A percentile compares a stretch with the other conserved stretches of the same genome.
These are phyloP conservation scores for Amitus sp. DNA, from an alignment of 2,888 invertebrate species.

Conservation along the genomic window DNA sequence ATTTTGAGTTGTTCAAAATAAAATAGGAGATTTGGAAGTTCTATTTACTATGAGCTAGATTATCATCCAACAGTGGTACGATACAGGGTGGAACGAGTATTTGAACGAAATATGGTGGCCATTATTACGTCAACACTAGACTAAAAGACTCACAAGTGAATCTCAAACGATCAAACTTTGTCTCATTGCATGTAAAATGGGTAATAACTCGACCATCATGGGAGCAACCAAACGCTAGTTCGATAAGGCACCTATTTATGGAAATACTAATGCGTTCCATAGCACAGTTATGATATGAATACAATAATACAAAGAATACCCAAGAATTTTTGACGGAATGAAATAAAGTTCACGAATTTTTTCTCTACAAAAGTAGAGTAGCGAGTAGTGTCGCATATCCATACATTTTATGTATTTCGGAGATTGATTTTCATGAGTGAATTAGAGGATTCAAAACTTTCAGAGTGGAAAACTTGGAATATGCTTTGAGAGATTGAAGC, in stretches of 20 bases:
- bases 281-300: no score
- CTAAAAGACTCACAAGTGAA: conserved; percentile 28
- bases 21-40: conserved; percentile 30
- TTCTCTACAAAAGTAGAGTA: no score
- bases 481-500: neutral
- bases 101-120: conserved; percentile 31
- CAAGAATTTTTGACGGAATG: no score
- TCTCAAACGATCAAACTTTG: conserved; percentile 14
- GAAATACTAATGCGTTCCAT: no score
- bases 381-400: no score
- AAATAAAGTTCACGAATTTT: no score
- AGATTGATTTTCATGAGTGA: neutral
- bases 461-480: neutral
- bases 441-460: neutral
- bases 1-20: conserved; percentile 33
- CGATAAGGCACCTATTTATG: no score
- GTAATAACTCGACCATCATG: no score
- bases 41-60: conserved; percentile 63
- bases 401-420: conserved; percentile 4
- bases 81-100: conserved; percentile 36
- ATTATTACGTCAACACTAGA: conserved; percentile 33
- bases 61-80: conserved; percentile 61
- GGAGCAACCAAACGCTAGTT: no score
- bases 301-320: no score
- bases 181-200: no score